A percentile compares a stretch with the other conserved stretches of the same genome.
phyloP scores from a whole-genome alignment of 2,888 invertebrate genomes.

The Ophion costatus region DNA sequence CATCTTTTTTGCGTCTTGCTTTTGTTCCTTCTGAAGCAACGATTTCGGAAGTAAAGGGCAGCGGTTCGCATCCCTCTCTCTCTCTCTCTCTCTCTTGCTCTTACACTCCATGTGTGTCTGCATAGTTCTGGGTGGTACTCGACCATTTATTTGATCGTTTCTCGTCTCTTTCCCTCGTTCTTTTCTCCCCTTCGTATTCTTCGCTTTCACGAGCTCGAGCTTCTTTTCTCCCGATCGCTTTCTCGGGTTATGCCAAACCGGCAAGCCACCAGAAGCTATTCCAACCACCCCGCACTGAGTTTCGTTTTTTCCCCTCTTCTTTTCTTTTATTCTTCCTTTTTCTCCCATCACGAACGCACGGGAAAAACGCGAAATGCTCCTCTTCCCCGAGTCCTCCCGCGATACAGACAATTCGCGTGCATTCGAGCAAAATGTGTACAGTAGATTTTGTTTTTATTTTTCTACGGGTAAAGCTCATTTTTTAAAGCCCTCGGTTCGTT shows the following conservation, averaged over 20 bases:
- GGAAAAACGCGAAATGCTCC: constrained; percentile 28
- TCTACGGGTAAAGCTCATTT: background rate
- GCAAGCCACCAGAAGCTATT: constrained; percentile 62
- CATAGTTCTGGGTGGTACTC: constrained; percentile 61
- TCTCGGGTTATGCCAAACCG: constrained; percentile 51
- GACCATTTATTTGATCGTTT: constrained; percentile 59
- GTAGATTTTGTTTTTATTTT: constrained; percentile 12
- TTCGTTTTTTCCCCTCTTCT: constrained; percentile 10
- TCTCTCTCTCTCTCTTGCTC: constrained; percentile 7
- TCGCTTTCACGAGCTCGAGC: constrained; percentile 43
- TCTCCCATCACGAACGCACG: constrained; percentile 41
- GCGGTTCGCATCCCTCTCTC: constrained; percentile 26
- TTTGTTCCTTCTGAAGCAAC: constrained; percentile 45
- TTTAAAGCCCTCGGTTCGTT: background rate
- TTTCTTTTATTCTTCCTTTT: constrained; percentile 9
- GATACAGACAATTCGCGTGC: constrained; percentile 36
- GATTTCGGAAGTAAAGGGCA: constrained; percentile 51
- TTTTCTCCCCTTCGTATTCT: constrained; percentile 22
- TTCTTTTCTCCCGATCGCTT: constrained; percentile 61
- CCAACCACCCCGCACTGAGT: constrained; percentile 45
- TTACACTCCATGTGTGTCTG: constrained; percentile 26
- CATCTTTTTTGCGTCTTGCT: constrained; percentile 42
- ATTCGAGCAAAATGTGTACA: constrained; percentile 28
- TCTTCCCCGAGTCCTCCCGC: constrained; percentile 25
- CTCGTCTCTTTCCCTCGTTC: constrained; percentile 30